These are phyloP conservation scores for Eristalis pertinax DNA, from an alignment of 2,888 invertebrate genomes.

Conservation along the genomic window DNA sequence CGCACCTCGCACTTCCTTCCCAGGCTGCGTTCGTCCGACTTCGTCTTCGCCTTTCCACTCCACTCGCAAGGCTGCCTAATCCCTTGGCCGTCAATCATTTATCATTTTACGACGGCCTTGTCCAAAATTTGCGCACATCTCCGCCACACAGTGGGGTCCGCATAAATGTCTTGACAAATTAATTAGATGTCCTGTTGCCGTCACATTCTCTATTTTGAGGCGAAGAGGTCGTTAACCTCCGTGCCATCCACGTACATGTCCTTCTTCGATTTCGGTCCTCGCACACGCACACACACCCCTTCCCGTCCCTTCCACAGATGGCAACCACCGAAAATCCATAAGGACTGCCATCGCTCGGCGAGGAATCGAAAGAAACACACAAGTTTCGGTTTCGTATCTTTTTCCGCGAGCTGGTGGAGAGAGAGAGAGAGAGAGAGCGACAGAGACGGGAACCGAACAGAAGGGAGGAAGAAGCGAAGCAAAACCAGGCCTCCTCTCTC, in stretches of 20 bases:
- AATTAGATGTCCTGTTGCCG: constrained; percentile 22
- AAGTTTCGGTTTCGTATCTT: background rate
- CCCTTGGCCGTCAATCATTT: background rate
- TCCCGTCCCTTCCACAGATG: background rate
- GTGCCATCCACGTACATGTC: background rate
- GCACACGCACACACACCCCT: background rate
- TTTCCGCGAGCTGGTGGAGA: background rate
- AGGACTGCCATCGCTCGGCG: background rate
- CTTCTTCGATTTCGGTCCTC: no score
- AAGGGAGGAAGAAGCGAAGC: no score
- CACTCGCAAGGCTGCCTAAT: background rate
- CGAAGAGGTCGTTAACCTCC: constrained; percentile 27
- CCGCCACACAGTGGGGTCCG: background rate
- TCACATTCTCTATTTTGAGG: constrained; percentile 12
- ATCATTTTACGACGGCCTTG: background rate
- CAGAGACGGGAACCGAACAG: no score
- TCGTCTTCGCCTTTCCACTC: no score
- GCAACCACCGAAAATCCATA: background rate
- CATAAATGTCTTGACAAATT: constrained; percentile 2
- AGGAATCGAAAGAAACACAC: no score
- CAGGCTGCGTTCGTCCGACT: no score
- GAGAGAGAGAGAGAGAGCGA: background rate
- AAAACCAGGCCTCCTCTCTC: background rate
- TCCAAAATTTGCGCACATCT: background rate
- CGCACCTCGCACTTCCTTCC: no score